phyloP scores from a whole-genome alignment of 2,797 vertebrate genomes.

The Crypturellus tataupa region DNA sequence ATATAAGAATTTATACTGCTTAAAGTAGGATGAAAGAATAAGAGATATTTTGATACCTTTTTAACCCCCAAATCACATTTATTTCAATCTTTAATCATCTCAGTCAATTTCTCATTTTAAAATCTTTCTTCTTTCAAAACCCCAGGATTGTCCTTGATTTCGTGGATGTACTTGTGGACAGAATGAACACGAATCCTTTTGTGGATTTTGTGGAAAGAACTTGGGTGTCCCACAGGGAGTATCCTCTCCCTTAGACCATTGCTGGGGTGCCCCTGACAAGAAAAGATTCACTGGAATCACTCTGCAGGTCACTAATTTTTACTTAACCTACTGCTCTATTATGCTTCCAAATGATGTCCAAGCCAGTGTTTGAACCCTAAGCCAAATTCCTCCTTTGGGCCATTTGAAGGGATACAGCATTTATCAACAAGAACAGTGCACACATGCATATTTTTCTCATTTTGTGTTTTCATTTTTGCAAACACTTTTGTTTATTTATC shows the following conservation, averaged over 20 bases:
- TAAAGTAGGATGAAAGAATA: not conserved
- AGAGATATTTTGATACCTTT: not conserved
- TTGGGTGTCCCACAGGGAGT: not conserved
- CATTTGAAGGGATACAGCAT: not conserved
- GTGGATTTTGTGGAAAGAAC: not conserved
- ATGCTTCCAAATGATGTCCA: not conserved
- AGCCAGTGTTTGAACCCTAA: not conserved
- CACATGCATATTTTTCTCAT: not conserved
- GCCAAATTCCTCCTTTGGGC: not conserved
- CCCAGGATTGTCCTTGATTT: not conserved
- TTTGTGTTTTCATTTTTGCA: not conserved
- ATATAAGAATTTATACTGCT: not conserved
- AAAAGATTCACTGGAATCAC: not conserved
- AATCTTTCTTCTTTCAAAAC: not conserved
- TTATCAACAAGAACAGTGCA: not conserved
- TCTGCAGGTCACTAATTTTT: not conserved
- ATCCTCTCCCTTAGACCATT: not conserved
- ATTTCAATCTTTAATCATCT: not conserved
- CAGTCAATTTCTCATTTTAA: not conserved
- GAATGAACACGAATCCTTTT: no score
- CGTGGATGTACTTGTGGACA: not conserved
- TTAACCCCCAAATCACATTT: not conserved
- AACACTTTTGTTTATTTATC: slow-evolving; percentile 40
- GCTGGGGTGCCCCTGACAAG: not conserved
- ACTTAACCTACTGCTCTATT: not conserved